Conservation (phyloP, 1,140 invertebrate genomes). For the Cotesia chilonis region DNA sequence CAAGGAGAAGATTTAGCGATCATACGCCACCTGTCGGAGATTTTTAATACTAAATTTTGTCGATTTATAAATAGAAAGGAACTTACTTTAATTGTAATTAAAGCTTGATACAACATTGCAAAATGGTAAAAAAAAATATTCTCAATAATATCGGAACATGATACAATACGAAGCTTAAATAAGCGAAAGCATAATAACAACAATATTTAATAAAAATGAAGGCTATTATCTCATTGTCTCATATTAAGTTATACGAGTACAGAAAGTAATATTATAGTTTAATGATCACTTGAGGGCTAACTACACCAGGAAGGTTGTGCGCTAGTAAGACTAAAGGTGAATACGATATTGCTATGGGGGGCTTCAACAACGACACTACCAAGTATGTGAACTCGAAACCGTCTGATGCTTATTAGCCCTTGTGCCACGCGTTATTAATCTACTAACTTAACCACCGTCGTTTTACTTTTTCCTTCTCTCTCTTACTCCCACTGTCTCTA, state of each 20-base stretch:
- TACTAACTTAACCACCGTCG: conserved; percentile 48
- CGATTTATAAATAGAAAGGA: too few relatives aligned
- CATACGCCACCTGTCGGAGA: too few relatives aligned
- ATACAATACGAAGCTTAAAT: too few relatives aligned
- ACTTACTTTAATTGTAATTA: too few relatives aligned
- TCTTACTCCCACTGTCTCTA: background rate
- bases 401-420: conserved; percentile 55
- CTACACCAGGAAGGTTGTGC: background rate
- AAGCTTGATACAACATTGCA: too few relatives aligned
- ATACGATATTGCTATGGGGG: conserved; percentile 64
- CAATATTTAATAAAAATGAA: conserved; percentile 33
- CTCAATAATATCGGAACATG: too few relatives aligned
- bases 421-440: conserved; percentile 65
- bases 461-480: background rate
- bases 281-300: conserved; percentile 50
- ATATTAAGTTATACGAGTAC: conserved; percentile 43
- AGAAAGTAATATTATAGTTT: conserved; percentile 62
- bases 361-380: conserved; percentile 17
- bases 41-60: too few relatives aligned
- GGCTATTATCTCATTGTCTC: conserved; percentile 45
- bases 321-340: conserved; percentile 43
- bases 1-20: too few relatives aligned
- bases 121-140: too few relatives aligned
- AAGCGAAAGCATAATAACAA: too few relatives aligned
- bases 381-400: conserved; percentile 55